phyloP scores from a whole-genome alignment of 2,797 vertebrate genomes.

The Rousettus madagascariensis region DNA sequence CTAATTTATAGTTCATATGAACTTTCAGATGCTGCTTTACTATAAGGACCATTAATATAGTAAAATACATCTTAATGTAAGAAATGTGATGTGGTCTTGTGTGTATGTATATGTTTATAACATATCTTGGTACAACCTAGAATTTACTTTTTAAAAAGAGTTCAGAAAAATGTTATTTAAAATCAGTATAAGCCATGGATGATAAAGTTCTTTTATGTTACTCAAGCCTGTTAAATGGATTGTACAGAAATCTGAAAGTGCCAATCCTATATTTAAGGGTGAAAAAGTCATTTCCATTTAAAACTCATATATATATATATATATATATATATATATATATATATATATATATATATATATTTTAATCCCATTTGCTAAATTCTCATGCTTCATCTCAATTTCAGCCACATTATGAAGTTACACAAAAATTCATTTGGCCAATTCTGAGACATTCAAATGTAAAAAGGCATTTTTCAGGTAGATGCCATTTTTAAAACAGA shows the following conservation, averaged over 20 bases:
- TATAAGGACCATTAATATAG: not conserved
- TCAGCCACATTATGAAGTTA: conserved; percentile 22
- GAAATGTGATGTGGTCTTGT: not conserved
- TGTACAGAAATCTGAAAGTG: conserved; percentile 35
- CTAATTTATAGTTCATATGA: not conserved
- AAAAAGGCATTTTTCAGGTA: not conserved
- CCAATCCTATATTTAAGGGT: conserved; percentile 39
- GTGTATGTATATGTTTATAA: not conserved
- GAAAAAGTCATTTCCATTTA: conserved; percentile 61
- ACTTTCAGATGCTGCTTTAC: not conserved
- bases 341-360: not conserved
- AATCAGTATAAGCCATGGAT: not conserved
- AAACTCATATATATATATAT: not conserved
- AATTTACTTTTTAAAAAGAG: not conserved
- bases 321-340: not conserved
- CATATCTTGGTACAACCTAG: not conserved
- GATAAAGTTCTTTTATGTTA: conserved; percentile 47
- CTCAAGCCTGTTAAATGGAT: conserved; percentile 50
- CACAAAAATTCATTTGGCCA: conserved; percentile 24
- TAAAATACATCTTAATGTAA: not conserved
- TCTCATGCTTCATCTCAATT: conserved; percentile 31
- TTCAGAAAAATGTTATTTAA: conserved; percentile 44
- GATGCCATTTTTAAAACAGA: not conserved
- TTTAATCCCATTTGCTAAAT: conserved; percentile 16
- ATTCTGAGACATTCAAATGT: conserved; percentile 2